These are phyloP conservation scores for Coryphaenoides rupestris DNA, from an alignment of 2,113 vertebrate genomes.

Conservation along the genomic window DNA sequence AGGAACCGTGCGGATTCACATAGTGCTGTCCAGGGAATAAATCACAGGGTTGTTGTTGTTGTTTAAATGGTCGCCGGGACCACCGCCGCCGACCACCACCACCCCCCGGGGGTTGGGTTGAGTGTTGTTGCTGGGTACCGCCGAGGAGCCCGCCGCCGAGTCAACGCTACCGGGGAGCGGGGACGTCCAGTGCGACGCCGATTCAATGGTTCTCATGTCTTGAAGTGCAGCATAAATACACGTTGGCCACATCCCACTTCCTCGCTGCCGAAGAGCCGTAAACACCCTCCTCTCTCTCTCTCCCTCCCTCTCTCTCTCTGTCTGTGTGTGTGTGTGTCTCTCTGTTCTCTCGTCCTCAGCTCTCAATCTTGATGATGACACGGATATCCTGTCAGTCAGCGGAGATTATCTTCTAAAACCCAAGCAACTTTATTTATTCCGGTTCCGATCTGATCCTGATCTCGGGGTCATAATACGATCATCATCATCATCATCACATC, in stretches of 20 bases:
- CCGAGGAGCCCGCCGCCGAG: no score
- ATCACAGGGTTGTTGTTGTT: not conserved
- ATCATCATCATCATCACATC: constrained; percentile 12
- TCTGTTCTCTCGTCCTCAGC: not conserved
- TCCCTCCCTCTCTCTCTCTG: no score
- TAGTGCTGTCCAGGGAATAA: not conserved
- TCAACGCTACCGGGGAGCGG: constrained; percentile 18
- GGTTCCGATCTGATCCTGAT: constrained; percentile 5
- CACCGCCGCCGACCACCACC: no score
- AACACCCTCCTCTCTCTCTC: constrained; percentile 27
- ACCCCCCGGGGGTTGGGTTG: no score
- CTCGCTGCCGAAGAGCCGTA: constrained; percentile 32
- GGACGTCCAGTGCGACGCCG: constrained; percentile 20
- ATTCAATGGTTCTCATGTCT: constrained; percentile 57
- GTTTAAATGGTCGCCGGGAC: not conserved
- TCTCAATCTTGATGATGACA: constrained; percentile 15
- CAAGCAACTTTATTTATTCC: not conserved
- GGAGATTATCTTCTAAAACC: not conserved
- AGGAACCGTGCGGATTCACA: constrained; percentile 38
- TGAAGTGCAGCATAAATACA: constrained; percentile 60
- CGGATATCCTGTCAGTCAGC: not conserved
- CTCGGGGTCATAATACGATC: no score
- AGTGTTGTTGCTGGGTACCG: no score
- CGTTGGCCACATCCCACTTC: constrained; percentile 70
- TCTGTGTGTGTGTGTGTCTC: no score